phyloP scores from a whole-genome alignment of 2,113 vertebrate genomes.

The Pongo pygmaeus region DNA sequence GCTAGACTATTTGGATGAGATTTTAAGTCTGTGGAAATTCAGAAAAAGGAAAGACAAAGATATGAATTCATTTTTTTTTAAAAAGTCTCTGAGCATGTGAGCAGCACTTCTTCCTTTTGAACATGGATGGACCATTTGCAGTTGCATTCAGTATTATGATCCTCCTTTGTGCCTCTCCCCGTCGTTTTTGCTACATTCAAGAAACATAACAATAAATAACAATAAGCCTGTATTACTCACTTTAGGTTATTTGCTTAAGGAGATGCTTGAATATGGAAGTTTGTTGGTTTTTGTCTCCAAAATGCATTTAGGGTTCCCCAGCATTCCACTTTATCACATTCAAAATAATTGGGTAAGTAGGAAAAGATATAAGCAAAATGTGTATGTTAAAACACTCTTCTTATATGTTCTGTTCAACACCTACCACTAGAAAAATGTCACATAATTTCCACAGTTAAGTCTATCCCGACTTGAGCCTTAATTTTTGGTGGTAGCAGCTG shows the following conservation, averaged over 20 bases:
- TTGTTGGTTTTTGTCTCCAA: background rate
- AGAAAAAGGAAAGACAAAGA: background rate
- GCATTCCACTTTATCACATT: background rate
- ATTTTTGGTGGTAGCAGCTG: background rate
- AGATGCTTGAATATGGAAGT: background rate
- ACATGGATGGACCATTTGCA: background rate
- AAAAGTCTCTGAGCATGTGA: background rate
- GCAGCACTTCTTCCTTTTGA: background rate
- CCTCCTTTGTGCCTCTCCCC: background rate
- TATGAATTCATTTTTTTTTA: background rate
- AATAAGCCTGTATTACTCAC: background rate
- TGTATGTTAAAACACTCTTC: background rate
- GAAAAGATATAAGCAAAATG: background rate
- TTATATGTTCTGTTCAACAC: background rate
- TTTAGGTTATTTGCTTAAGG: background rate
- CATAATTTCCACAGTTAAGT: background rate
- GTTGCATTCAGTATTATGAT: background rate
- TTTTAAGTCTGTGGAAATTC: constrained; percentile 22
- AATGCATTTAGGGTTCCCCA: background rate
- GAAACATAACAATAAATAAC: background rate
- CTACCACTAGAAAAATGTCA: background rate
- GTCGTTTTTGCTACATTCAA: background rate
- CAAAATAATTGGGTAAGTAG: background rate
- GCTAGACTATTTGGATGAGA: background rate
- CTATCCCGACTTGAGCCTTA: background rate